phyloP scores from a whole-genome alignment of 2,797 vertebrate species.

The Acanthurus lineatus region DNA sequence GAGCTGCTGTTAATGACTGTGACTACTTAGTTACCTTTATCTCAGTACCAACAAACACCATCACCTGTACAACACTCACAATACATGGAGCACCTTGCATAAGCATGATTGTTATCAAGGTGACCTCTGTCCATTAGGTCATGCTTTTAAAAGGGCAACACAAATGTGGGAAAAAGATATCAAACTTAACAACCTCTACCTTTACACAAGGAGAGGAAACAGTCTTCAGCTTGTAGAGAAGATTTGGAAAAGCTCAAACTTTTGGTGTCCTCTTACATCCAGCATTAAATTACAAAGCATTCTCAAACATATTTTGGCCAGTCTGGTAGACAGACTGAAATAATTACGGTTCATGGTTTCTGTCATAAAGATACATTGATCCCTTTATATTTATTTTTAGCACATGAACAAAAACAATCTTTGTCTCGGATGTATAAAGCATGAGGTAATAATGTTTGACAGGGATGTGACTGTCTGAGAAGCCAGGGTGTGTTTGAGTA shows the following conservation, averaged over 20 bases:
- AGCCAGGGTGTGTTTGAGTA: conserved; percentile 58
- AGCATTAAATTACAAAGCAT: conserved; percentile 35
- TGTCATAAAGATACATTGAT: conserved; percentile 64
- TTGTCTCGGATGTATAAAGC: conserved; percentile 71
- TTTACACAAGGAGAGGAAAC: conserved; percentile 28
- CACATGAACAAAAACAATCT: conserved; percentile 69
- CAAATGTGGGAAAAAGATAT: conserved; percentile 2
- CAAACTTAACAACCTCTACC: conserved; percentile 10
- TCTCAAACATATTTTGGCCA: conserved; percentile 31
- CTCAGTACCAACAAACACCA: conserved; percentile 55
- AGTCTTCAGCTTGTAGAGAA: neutral
- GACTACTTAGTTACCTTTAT: conserved; percentile 56
- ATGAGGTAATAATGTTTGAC: conserved; percentile 81
- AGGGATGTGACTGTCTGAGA: conserved; percentile 64
- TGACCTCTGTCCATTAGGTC: conserved; percentile 13
- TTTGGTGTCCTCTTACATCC: conserved; percentile 14
- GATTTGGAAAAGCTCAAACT: conserved; percentile 16
- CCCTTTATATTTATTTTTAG: conserved; percentile 72
- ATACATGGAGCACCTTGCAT: conserved; percentile 47
- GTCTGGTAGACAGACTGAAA: conserved; percentile 17
- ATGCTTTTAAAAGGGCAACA: conserved; percentile 21
- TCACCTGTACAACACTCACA: conserved; percentile 43
- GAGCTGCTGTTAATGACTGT: conserved; percentile 56
- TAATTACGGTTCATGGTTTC: conserved; percentile 32
- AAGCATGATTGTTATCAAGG: conserved; percentile 38